phyloP scores from a whole-genome alignment of 2,888 invertebrate species.

The Stegana nigrithorax region DNA sequence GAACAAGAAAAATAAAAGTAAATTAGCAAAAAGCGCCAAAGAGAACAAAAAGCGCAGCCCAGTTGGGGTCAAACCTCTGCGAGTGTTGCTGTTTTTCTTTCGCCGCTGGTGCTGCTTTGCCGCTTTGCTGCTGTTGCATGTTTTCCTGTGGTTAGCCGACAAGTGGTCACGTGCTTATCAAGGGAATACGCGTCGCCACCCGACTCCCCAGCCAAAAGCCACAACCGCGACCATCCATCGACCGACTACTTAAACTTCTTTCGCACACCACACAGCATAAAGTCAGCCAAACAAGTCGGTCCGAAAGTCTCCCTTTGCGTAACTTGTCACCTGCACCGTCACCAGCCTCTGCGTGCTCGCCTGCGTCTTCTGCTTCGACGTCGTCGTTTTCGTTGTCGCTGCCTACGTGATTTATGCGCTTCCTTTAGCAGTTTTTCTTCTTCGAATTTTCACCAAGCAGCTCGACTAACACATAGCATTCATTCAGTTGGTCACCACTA shows the following conservation, averaged over 20 bases:
- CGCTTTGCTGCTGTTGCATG: no score
- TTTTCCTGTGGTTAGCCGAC: neutral
- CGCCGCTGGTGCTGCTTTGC: neutral
- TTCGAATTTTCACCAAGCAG: no score
- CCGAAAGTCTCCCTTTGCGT: neutral
- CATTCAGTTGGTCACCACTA: no score
- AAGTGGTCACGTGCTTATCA: conserved; percentile 47
- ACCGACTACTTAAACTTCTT: no score
- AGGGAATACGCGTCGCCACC: conserved; percentile 20
- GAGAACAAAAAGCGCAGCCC: neutral
- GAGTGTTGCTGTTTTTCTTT: neutral
- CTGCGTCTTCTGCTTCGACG: neutral
- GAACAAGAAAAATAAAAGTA: no score
- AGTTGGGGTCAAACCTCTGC: conserved; percentile 1
- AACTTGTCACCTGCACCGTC: neutral
- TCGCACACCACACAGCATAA: no score
- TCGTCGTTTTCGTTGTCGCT: no score
- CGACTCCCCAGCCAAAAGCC: neutral
- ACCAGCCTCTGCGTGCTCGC: conserved; percentile 1
- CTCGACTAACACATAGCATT: no score
- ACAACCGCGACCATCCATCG: no score
- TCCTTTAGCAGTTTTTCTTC: no score
- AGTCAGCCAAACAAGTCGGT: conserved; percentile 10
- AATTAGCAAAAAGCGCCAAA: neutral
- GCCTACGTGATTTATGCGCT: no score